Percentiles rank a stretch among this genome's conserved stretches.
Conservation (phyloP, 2,888 invertebrate species). For the Diarsia mendica region DNA sequence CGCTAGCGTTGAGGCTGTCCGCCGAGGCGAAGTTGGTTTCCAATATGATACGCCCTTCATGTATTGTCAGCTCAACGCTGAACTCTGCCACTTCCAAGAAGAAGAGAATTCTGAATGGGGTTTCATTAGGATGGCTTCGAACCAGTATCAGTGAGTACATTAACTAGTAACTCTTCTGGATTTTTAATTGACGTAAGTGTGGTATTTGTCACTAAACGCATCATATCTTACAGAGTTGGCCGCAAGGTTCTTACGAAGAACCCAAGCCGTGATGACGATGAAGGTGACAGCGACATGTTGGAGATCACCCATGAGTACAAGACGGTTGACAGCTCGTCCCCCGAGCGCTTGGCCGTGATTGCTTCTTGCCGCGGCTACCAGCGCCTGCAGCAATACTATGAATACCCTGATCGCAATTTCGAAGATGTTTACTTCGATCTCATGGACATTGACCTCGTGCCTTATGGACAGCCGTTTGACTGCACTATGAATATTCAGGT, state of each 20-base stretch:
- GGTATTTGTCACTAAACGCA: not conserved
- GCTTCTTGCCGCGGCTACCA: constrained; percentile 92
- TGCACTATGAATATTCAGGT: constrained; percentile 92
- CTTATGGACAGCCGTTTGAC: constrained; percentile 92
- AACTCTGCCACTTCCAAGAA: constrained; percentile 93
- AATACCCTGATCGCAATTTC: constrained; percentile 89
- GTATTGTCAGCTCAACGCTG: constrained; percentile 94
- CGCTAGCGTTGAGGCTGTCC: constrained; percentile 92
- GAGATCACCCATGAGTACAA: constrained; percentile 93
- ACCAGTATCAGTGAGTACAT: constrained; percentile 91
- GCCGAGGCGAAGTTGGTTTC: constrained; percentile 93
- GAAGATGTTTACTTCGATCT: constrained; percentile 92
- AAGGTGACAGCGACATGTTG: constrained; percentile 91
- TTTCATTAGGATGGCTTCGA: constrained; percentile 91
- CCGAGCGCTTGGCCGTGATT: constrained; percentile 92
- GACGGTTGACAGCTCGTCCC: constrained; percentile 91
- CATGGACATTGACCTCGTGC: constrained; percentile 92
- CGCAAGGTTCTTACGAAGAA: constrained; percentile 92
- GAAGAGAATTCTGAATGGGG: constrained; percentile 92
- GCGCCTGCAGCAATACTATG: constrained; percentile 91
- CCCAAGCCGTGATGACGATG: constrained; percentile 91
- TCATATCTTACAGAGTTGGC: constrained; percentile 89
- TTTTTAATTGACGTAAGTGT: not conserved
- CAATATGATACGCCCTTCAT: constrained; percentile 94
- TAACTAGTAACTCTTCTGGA: not conserved